Evolutionary conservation across 2,797 vertebrate genomes (phyloP), one percentile per base, ranked within the genome.

Genomic region (Melanotaenia boesemani): DNA sequence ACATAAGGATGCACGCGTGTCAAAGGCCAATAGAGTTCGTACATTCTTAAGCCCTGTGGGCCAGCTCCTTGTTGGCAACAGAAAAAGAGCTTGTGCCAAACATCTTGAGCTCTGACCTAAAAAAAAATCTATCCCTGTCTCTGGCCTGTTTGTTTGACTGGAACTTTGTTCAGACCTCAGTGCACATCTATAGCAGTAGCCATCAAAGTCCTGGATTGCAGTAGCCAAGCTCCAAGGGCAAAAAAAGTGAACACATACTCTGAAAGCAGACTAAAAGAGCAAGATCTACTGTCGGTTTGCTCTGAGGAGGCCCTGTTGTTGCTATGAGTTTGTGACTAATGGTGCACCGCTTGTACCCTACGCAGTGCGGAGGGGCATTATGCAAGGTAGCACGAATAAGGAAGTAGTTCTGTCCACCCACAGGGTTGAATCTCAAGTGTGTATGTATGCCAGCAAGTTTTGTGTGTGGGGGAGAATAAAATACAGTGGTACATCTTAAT

Each of bases 371-470:
- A 76, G 73, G 81, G 86, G 81, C 59, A 79, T 91, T 89, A 90
- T 86, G 81, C 85, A 87, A 87, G 84, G 73, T 50, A 81, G 70
- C 22, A 11, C 78, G 76, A 80, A 81, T 75, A 67, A 82, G 78
- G 77, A 85, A 83, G 65, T 78, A 74, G 34, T 79, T 88, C 70
- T 72, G 82, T 88, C 89, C 91, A 89, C 90, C 91, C 89, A 93
- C 90, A 67, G 78, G 81, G 77, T 77, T 4, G 67, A 65, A 73
- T 76, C 59, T 82, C 52, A 22, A 46, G 66, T n/a, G 70, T 44
- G 15, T 15, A 13, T 44, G 66, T 22, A 63, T 74, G 69, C 16
- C n/a, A 56, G 52, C 10, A 24, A 48, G 64, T 24, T 65, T 26
- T 56, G 63, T 39, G 10, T 39, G 10, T 39, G 70, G 10, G 55